Evolutionary conservation across 2,888 invertebrate species (phyloP).

Genomic region (Oligia fasciuncula): DNA sequence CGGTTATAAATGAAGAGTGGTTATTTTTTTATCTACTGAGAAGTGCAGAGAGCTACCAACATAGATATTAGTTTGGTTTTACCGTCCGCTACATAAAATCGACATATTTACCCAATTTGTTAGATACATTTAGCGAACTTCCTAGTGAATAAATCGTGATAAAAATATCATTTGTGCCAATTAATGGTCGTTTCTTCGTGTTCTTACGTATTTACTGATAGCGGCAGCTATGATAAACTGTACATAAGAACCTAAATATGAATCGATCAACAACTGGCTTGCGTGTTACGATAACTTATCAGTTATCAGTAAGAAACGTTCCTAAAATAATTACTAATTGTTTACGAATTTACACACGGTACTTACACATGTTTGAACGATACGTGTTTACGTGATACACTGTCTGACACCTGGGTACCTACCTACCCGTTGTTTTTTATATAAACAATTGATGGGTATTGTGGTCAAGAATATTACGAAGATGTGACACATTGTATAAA

Average conservation of each 20-base stretch:
- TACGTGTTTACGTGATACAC: constrained; percentile 28
- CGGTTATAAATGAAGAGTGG: not conserved
- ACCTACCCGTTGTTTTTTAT: constrained; percentile 20
- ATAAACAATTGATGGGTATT: constrained; percentile 49
- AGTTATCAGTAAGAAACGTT: constrained; percentile 20
- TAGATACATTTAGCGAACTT: constrained; percentile 15
- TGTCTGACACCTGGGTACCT: constrained; percentile 40
- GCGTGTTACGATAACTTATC: constrained; percentile 34
- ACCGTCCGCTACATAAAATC: not conserved
- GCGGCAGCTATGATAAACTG: constrained; percentile 43
- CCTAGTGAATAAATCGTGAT: constrained; percentile 24
- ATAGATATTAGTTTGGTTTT: not conserved
- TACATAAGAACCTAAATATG: constrained; percentile 10
- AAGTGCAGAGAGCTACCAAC: not conserved
- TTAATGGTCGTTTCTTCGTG: constrained; percentile 37
- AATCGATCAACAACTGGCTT: constrained; percentile 39
- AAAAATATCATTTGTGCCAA: constrained; percentile 50
- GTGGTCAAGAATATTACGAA: constrained; percentile 20
- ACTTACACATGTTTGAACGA: constrained; percentile 9
- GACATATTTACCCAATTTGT: constrained; percentile 17
- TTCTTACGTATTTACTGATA: constrained; percentile 31
- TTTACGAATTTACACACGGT: constrained; percentile 29
- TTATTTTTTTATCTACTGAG: not conserved
- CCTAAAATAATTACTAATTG: constrained; percentile 39
- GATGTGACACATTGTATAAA: constrained; percentile 48